A percentile compares a stretch with the other conserved stretches of the same genome.
phyloP scores from a whole-genome alignment of 2,113 vertebrate species.

The Hydrochoerus hydrochaeris region DNA sequence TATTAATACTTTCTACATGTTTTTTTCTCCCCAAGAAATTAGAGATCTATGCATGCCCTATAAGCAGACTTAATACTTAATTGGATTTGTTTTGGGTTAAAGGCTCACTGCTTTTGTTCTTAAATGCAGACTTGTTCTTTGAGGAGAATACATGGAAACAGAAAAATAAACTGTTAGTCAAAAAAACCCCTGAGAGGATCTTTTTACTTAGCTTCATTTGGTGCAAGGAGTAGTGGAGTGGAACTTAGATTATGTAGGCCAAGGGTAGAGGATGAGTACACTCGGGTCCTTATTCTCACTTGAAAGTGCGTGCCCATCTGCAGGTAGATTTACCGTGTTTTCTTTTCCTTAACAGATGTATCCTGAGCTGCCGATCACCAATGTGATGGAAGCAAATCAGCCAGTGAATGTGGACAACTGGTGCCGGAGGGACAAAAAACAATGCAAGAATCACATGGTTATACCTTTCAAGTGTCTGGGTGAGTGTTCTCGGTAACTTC shows the following conservation, averaged over 20 bases:
- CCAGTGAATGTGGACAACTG: slow-evolving; percentile 94
- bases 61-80: not conserved
- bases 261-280: not conserved
- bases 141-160: not conserved
- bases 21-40: not conserved
- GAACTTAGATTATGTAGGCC: not conserved
- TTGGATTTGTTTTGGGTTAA: not conserved
- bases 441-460: slow-evolving; percentile 94
- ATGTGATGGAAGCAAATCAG: slow-evolving; percentile 96
- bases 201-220: not conserved
- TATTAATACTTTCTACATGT: not conserved
- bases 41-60: not conserved
- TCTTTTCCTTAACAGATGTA: slow-evolving; percentile 90
- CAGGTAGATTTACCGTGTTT: not conserved
- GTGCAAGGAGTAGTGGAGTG: not conserved
- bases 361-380: slow-evolving; percentile 97
- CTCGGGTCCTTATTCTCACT: not conserved
- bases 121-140: not conserved
- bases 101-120: slow-evolving; percentile 28
- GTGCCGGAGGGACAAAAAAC: slow-evolving; percentile 95
- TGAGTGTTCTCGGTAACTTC: slow-evolving; percentile 83
- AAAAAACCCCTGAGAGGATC: not conserved
- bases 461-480: slow-evolving; percentile 98
- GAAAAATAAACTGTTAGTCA: not conserved
- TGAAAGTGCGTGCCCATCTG: not conserved